A percentile compares a stretch with the other conserved stretches of the same genome.
Conservation (phyloP, 2,888 invertebrate species). For the Pristionchus entomophagus region DNA sequence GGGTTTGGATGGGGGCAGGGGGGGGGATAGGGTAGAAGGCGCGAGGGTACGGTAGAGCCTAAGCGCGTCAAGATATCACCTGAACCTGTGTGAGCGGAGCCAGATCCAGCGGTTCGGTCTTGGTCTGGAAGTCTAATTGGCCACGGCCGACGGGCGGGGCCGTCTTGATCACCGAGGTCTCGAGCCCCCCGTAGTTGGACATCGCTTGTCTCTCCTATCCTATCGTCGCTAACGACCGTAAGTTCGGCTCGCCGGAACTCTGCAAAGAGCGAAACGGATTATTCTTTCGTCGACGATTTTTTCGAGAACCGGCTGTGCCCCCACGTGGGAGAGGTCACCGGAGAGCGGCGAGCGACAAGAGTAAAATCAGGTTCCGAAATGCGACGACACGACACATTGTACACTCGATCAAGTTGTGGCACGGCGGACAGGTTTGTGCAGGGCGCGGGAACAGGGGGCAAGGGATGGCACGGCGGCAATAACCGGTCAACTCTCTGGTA, state of each 20-base stretch:
- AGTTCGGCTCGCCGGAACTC: not conserved
- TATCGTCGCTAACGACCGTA: conserved; percentile 43
- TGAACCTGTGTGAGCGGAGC: conserved; percentile 61
- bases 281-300: not conserved
- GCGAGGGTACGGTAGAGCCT: not conserved
- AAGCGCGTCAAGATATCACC: not conserved
- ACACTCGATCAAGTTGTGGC: conserved; percentile 28
- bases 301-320: not conserved
- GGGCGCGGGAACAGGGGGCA: not conserved
- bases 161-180: conserved; percentile 72
- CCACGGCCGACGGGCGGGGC: conserved; percentile 74
- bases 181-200: conserved; percentile 26
- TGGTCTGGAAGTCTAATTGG: conserved; percentile 63
- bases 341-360: not conserved
- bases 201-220: not conserved
- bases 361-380: conserved; percentile 33
- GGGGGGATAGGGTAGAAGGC: not conserved
- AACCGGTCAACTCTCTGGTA: conserved; percentile 33
- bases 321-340: not conserved
- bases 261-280: not conserved
- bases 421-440: conserved; percentile 40
- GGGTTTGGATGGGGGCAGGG: not conserved
- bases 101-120: conserved; percentile 74
- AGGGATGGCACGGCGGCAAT: conserved; percentile 32
- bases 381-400: not conserved